Conservation (phyloP, 2,888 invertebrate species). For the Aspidiotus rigidus region DNA sequence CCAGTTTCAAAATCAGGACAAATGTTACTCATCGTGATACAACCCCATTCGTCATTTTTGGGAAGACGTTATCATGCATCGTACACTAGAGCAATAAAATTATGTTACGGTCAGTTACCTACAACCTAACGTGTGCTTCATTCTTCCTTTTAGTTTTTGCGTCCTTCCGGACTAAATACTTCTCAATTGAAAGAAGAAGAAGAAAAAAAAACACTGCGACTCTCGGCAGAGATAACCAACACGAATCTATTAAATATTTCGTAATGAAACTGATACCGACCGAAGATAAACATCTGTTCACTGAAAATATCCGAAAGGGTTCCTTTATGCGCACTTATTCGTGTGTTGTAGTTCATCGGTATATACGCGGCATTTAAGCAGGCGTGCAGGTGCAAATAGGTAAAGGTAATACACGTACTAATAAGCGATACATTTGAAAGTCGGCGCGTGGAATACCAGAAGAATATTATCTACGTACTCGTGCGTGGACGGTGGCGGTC, state of each 20-base stretch:
- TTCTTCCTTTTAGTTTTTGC: too few relatives aligned
- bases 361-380: neutral
- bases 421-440: slow-evolving; percentile 13
- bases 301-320: slow-evolving; percentile 13
- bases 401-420: slow-evolving; percentile 18
- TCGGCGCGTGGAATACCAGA: slow-evolving; percentile 18
- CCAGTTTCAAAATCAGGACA: too few relatives aligned
- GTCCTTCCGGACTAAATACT: too few relatives aligned
- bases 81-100: too few relatives aligned
- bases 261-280: slow-evolving; percentile 25
- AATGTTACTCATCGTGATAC: too few relatives aligned
- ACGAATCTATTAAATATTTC: slow-evolving; percentile 8
- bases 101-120: too few relatives aligned
- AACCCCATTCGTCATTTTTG: too few relatives aligned
- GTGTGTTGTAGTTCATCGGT: neutral
- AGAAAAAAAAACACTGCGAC: too few relatives aligned
- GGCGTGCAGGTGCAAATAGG: slow-evolving; percentile 27
- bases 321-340: neutral
- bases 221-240: slow-evolving; percentile 1
- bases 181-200: too few relatives aligned
- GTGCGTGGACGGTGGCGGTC: slow-evolving; percentile 2
- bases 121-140: too few relatives aligned
- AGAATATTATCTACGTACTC: slow-evolving; percentile 1
- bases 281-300: slow-evolving; percentile 31
- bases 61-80: too few relatives aligned